Evolutionary conservation across 2,797 vertebrate genomes (phyloP).

Genomic region (Parotocinclus haroldoi): DNA sequence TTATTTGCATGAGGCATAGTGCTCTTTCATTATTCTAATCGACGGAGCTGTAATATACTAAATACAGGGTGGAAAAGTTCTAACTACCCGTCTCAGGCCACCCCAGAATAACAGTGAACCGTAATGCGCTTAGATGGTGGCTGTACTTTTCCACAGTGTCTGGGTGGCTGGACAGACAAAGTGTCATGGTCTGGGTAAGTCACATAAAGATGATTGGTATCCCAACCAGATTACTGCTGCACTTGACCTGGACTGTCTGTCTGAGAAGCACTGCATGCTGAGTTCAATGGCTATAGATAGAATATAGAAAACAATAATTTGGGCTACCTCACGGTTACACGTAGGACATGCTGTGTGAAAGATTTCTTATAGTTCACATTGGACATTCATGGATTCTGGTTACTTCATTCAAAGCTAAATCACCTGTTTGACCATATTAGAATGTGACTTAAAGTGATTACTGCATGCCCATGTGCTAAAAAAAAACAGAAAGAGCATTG

Average conservation of each 20-base stretch:
- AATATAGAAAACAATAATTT: slow-evolving; percentile 31
- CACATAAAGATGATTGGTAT: slow-evolving; percentile 47
- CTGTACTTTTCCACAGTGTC: slow-evolving; percentile 50
- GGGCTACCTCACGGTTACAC: slow-evolving; percentile 41
- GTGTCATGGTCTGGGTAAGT: slow-evolving; percentile 52
- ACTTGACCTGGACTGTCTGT: slow-evolving; percentile 38
- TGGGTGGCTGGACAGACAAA: slow-evolving; percentile 46
- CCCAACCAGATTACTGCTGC: slow-evolving; percentile 31
- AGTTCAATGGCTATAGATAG: slow-evolving; percentile 20
- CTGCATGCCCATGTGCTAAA: slow-evolving; percentile 46
- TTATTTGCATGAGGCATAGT: slow-evolving; percentile 56
- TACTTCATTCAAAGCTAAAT: slow-evolving; percentile 50
- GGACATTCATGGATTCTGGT: slow-evolving; percentile 14
- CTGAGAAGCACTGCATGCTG: slow-evolving; percentile 41
- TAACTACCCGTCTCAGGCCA: slow-evolving; percentile 62
- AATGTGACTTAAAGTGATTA: slow-evolving; percentile 47
- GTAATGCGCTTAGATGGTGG: slow-evolving; percentile 57
- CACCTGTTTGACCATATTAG: slow-evolving; percentile 38
- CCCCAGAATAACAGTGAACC: slow-evolving; percentile 59
- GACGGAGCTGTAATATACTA: slow-evolving; percentile 60
- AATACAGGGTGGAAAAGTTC: slow-evolving; percentile 65
- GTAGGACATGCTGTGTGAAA: slow-evolving; percentile 38
- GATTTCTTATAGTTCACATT: slow-evolving; percentile 25
- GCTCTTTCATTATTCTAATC: slow-evolving; percentile 70
- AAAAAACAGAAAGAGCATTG: slow-evolving; percentile 44